Percentiles rank a stretch among this genome's conserved stretches.
Conservation (phyloP, 2,113 vertebrate species). For the Corythaeola cristata region DNA sequence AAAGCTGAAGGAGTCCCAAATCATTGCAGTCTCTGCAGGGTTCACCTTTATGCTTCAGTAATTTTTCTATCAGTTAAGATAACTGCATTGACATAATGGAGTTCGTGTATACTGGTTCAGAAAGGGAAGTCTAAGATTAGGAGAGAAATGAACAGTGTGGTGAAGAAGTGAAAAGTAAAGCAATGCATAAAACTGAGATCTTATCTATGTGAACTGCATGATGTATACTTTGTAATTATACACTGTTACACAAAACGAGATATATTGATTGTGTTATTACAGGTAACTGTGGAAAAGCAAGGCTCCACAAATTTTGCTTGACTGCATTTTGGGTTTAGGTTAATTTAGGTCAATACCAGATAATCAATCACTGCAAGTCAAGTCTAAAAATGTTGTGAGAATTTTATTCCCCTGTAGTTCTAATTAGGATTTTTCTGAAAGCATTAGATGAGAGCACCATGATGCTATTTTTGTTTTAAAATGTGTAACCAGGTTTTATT, state of each 20-base stretch:
- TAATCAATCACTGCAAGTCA: neutral
- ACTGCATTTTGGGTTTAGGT: neutral
- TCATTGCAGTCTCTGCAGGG: conserved; percentile 51
- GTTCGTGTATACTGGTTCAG: neutral
- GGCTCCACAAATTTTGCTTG: neutral
- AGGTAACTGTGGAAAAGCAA: neutral
- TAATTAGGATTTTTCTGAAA: neutral
- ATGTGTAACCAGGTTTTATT: neutral
- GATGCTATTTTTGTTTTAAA: neutral
- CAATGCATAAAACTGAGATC: neutral
- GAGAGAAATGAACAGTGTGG: neutral
- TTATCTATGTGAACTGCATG: neutral
- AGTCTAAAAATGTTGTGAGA: neutral
- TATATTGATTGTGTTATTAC: neutral
- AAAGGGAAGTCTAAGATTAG: neutral
- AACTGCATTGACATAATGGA: conserved; percentile 8
- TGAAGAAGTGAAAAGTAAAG: neutral
- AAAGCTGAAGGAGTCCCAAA: conserved; percentile 47
- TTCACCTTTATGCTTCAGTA: conserved; percentile 53
- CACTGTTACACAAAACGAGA: neutral
- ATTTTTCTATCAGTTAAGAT: conserved; percentile 53
- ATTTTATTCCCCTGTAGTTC: neutral
- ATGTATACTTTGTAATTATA: accelerated
- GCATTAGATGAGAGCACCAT: neutral
- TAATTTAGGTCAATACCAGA: neutral